Base-by-base conservation (phyloP, 2,113 vertebrate species). In the Neolamprologus ventralis region DNA sequence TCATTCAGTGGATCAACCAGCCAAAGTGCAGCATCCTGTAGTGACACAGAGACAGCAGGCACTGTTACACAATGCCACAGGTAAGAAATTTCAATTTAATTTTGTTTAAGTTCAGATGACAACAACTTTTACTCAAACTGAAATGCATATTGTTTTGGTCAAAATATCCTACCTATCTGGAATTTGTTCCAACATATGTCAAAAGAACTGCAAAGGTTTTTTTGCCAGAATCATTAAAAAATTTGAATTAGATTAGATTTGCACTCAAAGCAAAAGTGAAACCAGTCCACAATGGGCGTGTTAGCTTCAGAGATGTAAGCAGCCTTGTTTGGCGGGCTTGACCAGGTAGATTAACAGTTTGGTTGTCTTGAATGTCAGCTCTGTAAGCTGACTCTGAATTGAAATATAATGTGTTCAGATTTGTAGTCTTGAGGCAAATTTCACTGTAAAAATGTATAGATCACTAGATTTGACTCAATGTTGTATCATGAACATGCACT, bases 11-110 rank as follows among this genome's bases (percentile, higher is more conserved):
- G 5, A 45, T 23, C 13, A 26, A 13, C 21, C 37, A 42, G 21
- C 37, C 65, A 45, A 16, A 23, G 65, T 42, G 13, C 65, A 73
- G 65, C 37, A 26, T 73, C 65, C 37, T 73, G 37, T 73, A 71
- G n/a, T 42, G 6, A 71, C n/a, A 42, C 21, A 2, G 2, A 71
- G 5, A 68, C 33, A 71, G 12, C 65, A 7, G 28, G 28, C 28
- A 31, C 28, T 31, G n/a, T 14, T 16, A 23, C 65, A 71, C 7
- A 16, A 71, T 73, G 37, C 21, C 37, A 42, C 37, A 73, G 37
- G 65, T 73, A 45, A 73, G 37, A 10, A 47, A 47, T 31, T 47
- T 17, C 10, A 73, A 47, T 2, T 2, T 1, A 10, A 26, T 31
- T 31, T 31, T 17, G 3, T 31, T 31, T 31, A 63, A 17, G 2